phyloP scores from a whole-genome alignment of 2,797 vertebrate genomes.

The Euthynnus affinis region DNA sequence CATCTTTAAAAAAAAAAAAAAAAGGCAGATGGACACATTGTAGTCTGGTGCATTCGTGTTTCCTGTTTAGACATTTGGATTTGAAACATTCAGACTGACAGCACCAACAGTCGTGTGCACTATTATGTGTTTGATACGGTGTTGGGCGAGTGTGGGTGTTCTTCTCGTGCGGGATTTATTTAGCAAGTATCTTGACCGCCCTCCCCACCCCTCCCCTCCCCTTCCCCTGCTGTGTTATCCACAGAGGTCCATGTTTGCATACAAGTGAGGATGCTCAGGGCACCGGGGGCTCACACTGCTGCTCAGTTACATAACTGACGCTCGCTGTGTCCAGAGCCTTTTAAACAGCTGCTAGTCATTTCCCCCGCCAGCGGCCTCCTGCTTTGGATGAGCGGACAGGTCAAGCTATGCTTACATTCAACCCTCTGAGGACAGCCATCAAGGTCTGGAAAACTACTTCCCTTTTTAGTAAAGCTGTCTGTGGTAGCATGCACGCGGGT shows the following conservation, averaged over 20 bases:
- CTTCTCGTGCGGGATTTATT: slow-evolving; percentile 55
- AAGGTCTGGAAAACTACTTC: slow-evolving; percentile 20
- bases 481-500: slow-evolving; percentile 1
- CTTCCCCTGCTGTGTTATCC: slow-evolving; percentile 32
- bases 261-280: slow-evolving; percentile 50
- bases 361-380: slow-evolving; percentile 30
- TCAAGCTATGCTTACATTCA: slow-evolving; percentile 33
- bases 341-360: slow-evolving; percentile 66
- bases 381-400: slow-evolving; percentile 54
- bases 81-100: slow-evolving; percentile 36
- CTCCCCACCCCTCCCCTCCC: too few species aligned
- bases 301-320: slow-evolving; percentile 63
- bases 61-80: slow-evolving; percentile 24
- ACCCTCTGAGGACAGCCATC: slow-evolving; percentile 18
- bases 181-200: slow-evolving; percentile 47
- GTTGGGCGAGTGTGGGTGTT: slow-evolving; percentile 48
- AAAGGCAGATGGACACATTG: background rate
- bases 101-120: slow-evolving; percentile 30
- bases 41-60: background rate
- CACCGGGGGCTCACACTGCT: slow-evolving; percentile 33
- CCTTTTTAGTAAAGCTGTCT: slow-evolving; percentile 15
- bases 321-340: slow-evolving; percentile 48
- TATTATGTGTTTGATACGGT: slow-evolving; percentile 35
- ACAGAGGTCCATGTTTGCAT: slow-evolving; percentile 59
- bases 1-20: too few species aligned